Conservation (phyloP, 2,113 vertebrate genomes). For the Leptobrachium ailaonicum region DNA sequence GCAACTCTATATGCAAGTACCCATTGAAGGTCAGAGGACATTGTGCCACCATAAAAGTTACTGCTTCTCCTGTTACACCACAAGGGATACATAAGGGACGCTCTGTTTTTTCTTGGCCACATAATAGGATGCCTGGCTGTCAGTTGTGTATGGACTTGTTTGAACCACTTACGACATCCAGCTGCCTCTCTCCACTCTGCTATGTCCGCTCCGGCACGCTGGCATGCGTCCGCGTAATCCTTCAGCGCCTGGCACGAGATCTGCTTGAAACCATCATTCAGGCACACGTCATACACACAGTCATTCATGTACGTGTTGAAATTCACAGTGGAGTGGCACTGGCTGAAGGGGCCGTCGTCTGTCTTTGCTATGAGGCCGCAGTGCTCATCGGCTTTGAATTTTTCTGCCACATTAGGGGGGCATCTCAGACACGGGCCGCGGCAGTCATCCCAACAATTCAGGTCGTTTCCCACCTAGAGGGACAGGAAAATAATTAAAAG, state of each 20-base stretch:
- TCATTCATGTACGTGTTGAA: slow-evolving; percentile 54
- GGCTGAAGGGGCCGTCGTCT: slow-evolving; percentile 52
- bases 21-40: too few relatives aligned
- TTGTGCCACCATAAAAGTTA: too few relatives aligned
- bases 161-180: slow-evolving; percentile 60
- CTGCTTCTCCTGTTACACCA: too few relatives aligned
- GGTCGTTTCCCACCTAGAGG: slow-evolving; percentile 52
- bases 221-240: slow-evolving; percentile 56
- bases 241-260: slow-evolving; percentile 55
- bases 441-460: slow-evolving; percentile 70
- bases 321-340: slow-evolving; percentile 52
- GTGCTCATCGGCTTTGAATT: slow-evolving; percentile 53
- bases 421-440: slow-evolving; percentile 64
- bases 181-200: slow-evolving; percentile 58
- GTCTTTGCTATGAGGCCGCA: slow-evolving; percentile 64
- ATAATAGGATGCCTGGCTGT: too few relatives aligned
- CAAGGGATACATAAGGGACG: too few relatives aligned
- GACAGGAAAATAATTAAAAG: background rate
- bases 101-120: too few relatives aligned
- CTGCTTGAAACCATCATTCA: slow-evolving; percentile 42
- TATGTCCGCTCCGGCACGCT: slow-evolving; percentile 43
- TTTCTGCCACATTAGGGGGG: slow-evolving; percentile 38
- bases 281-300: slow-evolving; percentile 60
- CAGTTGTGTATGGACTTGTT: background rate
- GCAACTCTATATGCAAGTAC: too few relatives aligned